phyloP scores from a whole-genome alignment of 2,888 invertebrate genomes.

The Sphinx pinastri region DNA sequence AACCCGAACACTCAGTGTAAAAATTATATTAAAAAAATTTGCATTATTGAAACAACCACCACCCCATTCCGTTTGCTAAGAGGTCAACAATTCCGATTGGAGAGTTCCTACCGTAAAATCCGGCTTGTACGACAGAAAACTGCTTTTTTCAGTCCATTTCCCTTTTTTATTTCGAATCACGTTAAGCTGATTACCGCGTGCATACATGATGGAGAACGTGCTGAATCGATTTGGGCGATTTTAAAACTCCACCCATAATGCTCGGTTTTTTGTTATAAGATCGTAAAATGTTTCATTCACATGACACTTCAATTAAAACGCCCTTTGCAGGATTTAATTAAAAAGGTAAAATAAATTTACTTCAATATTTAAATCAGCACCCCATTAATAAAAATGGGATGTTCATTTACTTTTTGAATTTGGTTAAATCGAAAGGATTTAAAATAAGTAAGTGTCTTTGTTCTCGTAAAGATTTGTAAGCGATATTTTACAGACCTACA shows the following conservation, averaged over 20 bases:
- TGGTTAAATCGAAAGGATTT: neutral
- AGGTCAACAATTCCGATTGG: constrained; percentile 27
- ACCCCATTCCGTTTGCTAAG: constrained; percentile 27
- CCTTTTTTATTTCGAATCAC: constrained; percentile 63
- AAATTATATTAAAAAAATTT: constrained; percentile 11
- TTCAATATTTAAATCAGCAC: constrained; percentile 16
- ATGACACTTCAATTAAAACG: constrained; percentile 32
- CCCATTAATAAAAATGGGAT: neutral
- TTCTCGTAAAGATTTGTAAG: neutral
- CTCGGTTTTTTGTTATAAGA: constrained; percentile 34
- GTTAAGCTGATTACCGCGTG: constrained; percentile 70
- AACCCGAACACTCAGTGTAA: neutral
- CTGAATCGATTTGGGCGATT: constrained; percentile 40
- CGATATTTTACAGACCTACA: too few relatives aligned
- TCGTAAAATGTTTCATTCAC: constrained; percentile 25
- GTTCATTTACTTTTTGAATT: neutral
- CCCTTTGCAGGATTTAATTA: constrained; percentile 24
- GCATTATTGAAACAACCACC: constrained; percentile 28
- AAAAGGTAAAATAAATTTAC: constrained; percentile 23
- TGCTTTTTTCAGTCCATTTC: constrained; percentile 70
- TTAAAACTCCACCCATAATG: constrained; percentile 31
- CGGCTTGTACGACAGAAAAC: constrained; percentile 39
- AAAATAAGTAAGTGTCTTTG: neutral
- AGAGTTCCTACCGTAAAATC: constrained; percentile 37
- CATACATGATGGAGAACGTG: constrained; percentile 60